Base-by-base conservation (phyloP, 92 coral and sea anemone species). In the Actinostola sp. region DNA sequence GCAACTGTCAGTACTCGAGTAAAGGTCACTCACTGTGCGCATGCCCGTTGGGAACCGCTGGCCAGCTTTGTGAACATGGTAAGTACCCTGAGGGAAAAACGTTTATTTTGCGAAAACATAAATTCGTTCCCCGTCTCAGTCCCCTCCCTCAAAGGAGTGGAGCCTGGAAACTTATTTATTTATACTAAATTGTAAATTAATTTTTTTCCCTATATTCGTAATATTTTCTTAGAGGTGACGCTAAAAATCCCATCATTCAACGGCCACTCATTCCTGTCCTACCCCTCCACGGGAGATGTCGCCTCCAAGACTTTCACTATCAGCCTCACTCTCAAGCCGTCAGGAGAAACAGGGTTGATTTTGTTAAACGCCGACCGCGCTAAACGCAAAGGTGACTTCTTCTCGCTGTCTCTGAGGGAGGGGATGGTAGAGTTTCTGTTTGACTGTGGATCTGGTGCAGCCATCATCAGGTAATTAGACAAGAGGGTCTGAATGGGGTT, bases 401-500 rank as follows among this genome's bases (percentile, higher is more conserved):
- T 83, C 58, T 76, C 88, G 2, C 62, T 83, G 44, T 50, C 75
- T 19, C 35, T 83, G 13, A 67, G 75, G 54, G 77, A 83, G 20
- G 88, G 88, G 68, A 76, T 15, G 12, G 73, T 71, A 3, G 88
- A 83, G 58, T 72, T 83, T 35, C 33, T 79, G 17, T 83, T 83
- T 54, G 75, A 83, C 75, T 83, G 88, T 65, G 83, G 88, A 6
- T 83, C 88, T 28, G 88, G 88, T 0, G 35, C 79, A 28, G 79
- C 71, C 14, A 31, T 61, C 28, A 76, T 83, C 29, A 68, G 88
- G 88, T 83, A 46, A 72, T 27, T 13, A 19, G 23, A 53, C 7
- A 39, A 7, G 14, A 39, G 7, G 14, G 45, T 39, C 14, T 39
- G 14, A n/a, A n/a, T n/a, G n/a, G n/a, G n/a, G n/a, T n/a, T n/a